Percentiles rank a stretch among this genome's conserved stretches.
Evolutionary conservation across 2,797 vertebrate genomes (phyloP).

Genomic region (Staurois parvus): DNA sequence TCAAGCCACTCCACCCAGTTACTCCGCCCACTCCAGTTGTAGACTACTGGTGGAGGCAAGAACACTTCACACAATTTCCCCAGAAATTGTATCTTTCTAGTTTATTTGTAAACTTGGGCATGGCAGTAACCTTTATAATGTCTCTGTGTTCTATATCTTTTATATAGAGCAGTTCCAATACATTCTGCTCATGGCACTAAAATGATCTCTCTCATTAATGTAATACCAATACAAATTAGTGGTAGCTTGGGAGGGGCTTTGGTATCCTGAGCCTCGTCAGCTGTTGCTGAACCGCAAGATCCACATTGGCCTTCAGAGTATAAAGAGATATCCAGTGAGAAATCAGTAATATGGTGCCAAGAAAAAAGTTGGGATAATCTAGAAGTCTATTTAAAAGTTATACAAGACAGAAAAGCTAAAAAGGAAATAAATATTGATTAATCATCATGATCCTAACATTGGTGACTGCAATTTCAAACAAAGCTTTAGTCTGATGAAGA

Average conservation of each 20-base stretch:
- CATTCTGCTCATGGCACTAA: too few relatives aligned
- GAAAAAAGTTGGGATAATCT: not conserved
- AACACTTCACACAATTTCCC: too few relatives aligned
- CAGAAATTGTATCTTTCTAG: too few relatives aligned
- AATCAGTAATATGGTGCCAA: not conserved
- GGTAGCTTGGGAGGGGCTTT: not conserved
- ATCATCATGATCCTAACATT: not conserved
- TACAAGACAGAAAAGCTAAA: not conserved
- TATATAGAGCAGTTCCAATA: too few relatives aligned
- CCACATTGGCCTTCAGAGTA: not conserved
- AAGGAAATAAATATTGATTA: not conserved
- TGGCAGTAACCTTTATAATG: too few relatives aligned
- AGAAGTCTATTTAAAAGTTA: not conserved
- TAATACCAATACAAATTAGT: not conserved
- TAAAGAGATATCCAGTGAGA: not conserved
- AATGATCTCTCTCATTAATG: too few relatives aligned
- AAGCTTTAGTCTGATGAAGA: not conserved
- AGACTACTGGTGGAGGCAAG: too few relatives aligned
- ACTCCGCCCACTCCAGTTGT: too few relatives aligned
- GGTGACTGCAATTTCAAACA: constrained; percentile 10
- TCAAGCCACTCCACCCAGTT: too few relatives aligned
- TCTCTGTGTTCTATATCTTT: too few relatives aligned
- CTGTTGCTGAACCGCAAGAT: not conserved
- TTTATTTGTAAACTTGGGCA: too few relatives aligned
- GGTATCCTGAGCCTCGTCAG: not conserved